phyloP scores from a whole-genome alignment of 2,888 invertebrate species.

The Himalopsyche japonica region DNA sequence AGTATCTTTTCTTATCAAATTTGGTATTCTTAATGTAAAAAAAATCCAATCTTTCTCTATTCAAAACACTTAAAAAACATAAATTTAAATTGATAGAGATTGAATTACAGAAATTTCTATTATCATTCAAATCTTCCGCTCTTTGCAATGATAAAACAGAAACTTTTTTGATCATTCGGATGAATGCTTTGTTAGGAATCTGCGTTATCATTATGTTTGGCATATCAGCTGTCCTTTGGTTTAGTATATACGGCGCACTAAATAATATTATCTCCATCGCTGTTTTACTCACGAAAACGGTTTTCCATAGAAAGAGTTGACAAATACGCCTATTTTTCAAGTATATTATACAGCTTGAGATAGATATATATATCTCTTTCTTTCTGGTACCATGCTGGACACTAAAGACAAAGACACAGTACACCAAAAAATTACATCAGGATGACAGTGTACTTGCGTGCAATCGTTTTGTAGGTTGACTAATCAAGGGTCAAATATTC shows the following conservation, averaged over 20 bases:
- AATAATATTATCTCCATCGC: conserved; percentile 9
- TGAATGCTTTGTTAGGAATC: conserved; percentile 16
- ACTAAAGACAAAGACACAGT: neutral
- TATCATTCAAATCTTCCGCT: neutral
- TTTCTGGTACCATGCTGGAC: neutral
- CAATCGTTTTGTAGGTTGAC: conserved; percentile 21
- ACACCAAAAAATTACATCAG: neutral
- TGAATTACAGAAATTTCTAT: too few species aligned
- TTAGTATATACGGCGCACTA: conserved; percentile 14
- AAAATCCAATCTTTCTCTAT: too few species aligned
- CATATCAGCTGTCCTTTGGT: conserved; percentile 32
- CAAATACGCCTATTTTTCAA: neutral
- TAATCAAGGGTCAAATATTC: conserved; percentile 15
- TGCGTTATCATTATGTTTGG: conserved; percentile 29
- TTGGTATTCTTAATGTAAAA: too few species aligned
- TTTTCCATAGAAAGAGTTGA: conserved; percentile 10
- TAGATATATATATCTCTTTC: neutral
- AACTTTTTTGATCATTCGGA: neutral
- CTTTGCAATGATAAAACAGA: conserved; percentile 18
- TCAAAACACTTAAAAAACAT: too few species aligned
- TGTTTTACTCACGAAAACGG: neutral
- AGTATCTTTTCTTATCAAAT: too few species aligned
- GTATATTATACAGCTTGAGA: conserved; percentile 1
- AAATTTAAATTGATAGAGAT: too few species aligned
- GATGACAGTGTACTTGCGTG: conserved; percentile 5